Evolutionary conservation across 1,140 invertebrate genomes (phyloP).

Genomic region (Drosophila oshimai): DNA sequence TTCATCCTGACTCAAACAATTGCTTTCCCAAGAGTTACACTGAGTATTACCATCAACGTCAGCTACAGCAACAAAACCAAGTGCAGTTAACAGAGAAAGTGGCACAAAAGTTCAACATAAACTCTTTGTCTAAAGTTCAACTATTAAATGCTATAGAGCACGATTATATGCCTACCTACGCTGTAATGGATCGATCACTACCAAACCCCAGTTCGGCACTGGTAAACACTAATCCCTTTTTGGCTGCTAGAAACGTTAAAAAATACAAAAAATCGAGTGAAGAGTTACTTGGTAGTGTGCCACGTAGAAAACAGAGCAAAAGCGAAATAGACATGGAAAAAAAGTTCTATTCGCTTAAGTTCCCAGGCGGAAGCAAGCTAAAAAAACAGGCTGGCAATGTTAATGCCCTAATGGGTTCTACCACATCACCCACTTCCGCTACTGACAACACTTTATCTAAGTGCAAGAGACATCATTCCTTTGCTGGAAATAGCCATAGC

Average conservation of each 20-base stretch:
- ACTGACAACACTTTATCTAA: slow-evolving; percentile 13
- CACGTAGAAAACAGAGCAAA: slow-evolving; percentile 25
- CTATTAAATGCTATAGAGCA: slow-evolving; percentile 57
- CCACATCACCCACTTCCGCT: neutral
- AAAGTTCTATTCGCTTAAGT: slow-evolving; percentile 79
- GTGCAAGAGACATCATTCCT: slow-evolving; percentile 76
- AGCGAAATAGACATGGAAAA: slow-evolving; percentile 57
- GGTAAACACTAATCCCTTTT: slow-evolving; percentile 64
- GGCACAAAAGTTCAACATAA: slow-evolving; percentile 46
- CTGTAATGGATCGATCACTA: slow-evolving; percentile 53
- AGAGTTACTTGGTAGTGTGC: slow-evolving; percentile 34
- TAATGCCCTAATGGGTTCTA: slow-evolving; percentile 27
- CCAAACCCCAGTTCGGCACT: slow-evolving; percentile 30
- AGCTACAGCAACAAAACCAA: slow-evolving; percentile 29
- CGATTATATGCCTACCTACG: slow-evolving; percentile 63
- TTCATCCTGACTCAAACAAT: slow-evolving; percentile 67
- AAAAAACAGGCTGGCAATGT: slow-evolving; percentile 37
- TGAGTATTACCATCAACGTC: slow-evolving; percentile 65
- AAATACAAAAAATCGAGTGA: slow-evolving; percentile 60
- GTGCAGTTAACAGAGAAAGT: slow-evolving; percentile 34
- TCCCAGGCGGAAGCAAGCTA: slow-evolving; percentile 34
- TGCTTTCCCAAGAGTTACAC: slow-evolving; percentile 72
- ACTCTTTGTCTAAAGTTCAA: slow-evolving; percentile 52
- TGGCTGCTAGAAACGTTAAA: slow-evolving; percentile 61
- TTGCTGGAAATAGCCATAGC: slow-evolving; percentile 69